These are phyloP conservation scores for Crambe crambe DNA, from an alignment of 37 sponge, comb jelly and placozoan genomes.

Conservation along the genomic window DNA sequence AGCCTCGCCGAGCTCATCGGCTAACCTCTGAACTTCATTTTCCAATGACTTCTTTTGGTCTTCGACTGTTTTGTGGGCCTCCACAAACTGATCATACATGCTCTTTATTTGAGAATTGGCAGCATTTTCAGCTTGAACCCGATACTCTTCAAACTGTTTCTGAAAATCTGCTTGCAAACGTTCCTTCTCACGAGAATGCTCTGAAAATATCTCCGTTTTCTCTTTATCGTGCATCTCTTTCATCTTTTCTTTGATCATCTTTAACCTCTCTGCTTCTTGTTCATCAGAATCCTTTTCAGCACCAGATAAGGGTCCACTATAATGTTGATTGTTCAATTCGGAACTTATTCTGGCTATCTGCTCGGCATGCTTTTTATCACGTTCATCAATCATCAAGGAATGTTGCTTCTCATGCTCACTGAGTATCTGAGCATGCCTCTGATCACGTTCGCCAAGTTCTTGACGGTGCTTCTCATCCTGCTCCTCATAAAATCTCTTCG, in stretches of 20 bases:
- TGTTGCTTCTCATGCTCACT: background rate
- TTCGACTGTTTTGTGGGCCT: conserved; percentile 32
- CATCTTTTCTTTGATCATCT: conserved; percentile 55
- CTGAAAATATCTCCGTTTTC: conserved; percentile 7
- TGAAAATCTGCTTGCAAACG: conserved; percentile 13
- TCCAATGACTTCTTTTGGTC: conserved; percentile 18
- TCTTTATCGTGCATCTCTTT: conserved; percentile 51
- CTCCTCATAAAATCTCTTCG: background rate
- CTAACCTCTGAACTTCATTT: no score
- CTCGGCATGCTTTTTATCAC: conserved; percentile 37
- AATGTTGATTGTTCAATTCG: conserved; percentile 24
- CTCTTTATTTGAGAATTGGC: conserved; percentile 69
- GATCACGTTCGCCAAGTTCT: conserved; percentile 7
- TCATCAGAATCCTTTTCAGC: conserved; percentile 33
- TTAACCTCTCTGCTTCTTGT: conserved; percentile 48
- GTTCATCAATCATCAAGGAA: background rate
- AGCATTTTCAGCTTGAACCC: conserved; percentile 37
- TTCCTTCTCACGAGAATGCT: conserved; percentile 39
- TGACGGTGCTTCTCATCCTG: background rate
- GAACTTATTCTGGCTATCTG: conserved; percentile 40
- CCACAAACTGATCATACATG: conserved; percentile 41
- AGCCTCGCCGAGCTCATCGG: no score
- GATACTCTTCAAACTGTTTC: conserved; percentile 32
- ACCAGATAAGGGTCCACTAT: background rate
- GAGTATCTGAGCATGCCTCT: conserved; percentile 4